Base-by-base conservation (phyloP, 1,140 invertebrate genomes). In the Anastrepha ludens region DNA sequence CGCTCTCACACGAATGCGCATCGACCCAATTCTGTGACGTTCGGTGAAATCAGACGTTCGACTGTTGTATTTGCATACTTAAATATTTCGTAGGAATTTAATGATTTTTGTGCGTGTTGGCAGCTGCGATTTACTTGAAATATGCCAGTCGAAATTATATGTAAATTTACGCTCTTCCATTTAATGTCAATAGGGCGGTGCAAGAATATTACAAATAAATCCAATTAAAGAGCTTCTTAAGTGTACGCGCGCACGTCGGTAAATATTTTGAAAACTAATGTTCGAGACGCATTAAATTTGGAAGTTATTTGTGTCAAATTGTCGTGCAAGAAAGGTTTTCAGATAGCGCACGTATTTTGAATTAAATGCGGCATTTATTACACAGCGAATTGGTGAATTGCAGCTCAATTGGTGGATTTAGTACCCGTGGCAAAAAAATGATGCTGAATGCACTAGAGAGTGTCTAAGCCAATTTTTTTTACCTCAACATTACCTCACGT, bases 21-120 rank as follows among this genome's bases (percentile, higher is more conserved):
- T 55, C 50, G 50, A 2, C 50, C 50, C 50, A 55, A 6, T 55
- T 55, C 11, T 55, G 6, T 55, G 6, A 11, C 64, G 39, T 39
- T 39, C 29, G 5, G 2, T 9, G 29, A 67, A 67, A 67, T 67
- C 29, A 13, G 29, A 8, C 8, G 20, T 11, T 15, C 64, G 29
- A 2, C 9, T 67, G 11, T 5, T 67, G 11, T 39, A 67, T 67
- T 67, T 67, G 64, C 64, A 41, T 67, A 67, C 20, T 67, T 67
- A 13, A 67, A 67, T 67, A 67, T 67, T 67, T 67, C 29, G 64
- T 41, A 39, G 29, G 64, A 67, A 67, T 67, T 67, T 67, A 67
- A 67, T 67, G 64, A 67, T 67, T 67, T 41, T 67, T 67, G 64
- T 67, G 39, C 64, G 64, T 67, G 64, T 67, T 67, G 20, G 64